phyloP scores from a whole-genome alignment of 2,113 vertebrate species.

The Toxostoma redivivum region DNA sequence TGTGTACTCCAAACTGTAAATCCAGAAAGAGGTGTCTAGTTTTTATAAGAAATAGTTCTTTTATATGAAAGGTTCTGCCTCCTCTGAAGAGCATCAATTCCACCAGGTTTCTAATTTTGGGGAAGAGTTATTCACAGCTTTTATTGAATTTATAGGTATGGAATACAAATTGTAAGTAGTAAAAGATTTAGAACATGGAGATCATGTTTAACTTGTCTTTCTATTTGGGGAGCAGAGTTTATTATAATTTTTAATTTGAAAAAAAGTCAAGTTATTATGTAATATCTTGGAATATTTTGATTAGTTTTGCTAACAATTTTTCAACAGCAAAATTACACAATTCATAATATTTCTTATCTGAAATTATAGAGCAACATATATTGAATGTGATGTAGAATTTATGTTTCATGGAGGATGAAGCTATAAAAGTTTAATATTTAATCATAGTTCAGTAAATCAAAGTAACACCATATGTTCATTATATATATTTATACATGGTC shows the following conservation, averaged over 20 bases:
- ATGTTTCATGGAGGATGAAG: neutral
- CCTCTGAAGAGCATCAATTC: neutral
- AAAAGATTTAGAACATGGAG: neutral
- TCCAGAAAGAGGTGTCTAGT: neutral
- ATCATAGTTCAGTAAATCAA: constrained; percentile 8
- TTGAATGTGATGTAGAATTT: neutral
- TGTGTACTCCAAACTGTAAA: neutral
- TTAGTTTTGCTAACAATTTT: neutral
- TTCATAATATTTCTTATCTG: constrained; percentile 35
- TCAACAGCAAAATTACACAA: neutral
- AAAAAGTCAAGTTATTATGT: neutral
- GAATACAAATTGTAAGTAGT: neutral
- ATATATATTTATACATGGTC: neutral
- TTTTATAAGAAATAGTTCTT: neutral
- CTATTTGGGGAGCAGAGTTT: neutral
- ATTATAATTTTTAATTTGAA: neutral
- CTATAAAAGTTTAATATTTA: neutral
- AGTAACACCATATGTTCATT: neutral
- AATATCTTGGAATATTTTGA: neutral
- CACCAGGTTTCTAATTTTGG: neutral
- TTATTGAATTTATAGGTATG: neutral
- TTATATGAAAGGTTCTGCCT: neutral
- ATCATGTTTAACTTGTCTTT: neutral
- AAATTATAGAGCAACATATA: neutral
- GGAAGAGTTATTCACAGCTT: neutral